phyloP scores from a whole-genome alignment of 2,888 invertebrate species.

The Lasioglossum lativentre region DNA sequence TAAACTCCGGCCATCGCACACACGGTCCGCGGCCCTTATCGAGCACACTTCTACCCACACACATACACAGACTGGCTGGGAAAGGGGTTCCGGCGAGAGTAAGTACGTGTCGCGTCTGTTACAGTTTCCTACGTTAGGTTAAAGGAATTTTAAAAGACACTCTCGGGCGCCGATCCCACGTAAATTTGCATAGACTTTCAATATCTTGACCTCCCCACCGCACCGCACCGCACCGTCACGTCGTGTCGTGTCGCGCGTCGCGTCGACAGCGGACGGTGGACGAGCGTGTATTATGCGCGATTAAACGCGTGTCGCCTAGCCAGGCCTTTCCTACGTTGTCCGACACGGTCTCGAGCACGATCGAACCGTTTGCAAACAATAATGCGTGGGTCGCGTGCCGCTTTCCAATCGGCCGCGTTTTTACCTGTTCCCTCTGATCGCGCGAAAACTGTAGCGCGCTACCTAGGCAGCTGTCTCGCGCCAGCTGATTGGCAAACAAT shows the following conservation, averaged over 20 bases:
- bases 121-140: constrained; percentile 8
- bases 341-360: constrained; percentile 6
- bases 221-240: too few relatives aligned
- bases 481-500: constrained; percentile 30
- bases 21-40: constrained; percentile 15
- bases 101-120: background rate
- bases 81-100: background rate
- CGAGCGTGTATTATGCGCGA: constrained; percentile 45
- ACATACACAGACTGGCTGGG: background rate
- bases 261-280: constrained; percentile 34
- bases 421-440: background rate
- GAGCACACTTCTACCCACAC: background rate
- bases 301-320: constrained; percentile 46
- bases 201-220: constrained; percentile 59
- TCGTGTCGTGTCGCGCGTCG: too few relatives aligned
- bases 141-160: constrained; percentile 64
- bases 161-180: constrained; percentile 68
- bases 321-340: constrained; percentile 46
- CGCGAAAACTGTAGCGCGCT: constrained; percentile 45
- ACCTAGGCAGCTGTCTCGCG: constrained; percentile 5
- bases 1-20: constrained; percentile 36
- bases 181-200: constrained; percentile 74
- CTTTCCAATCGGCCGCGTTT: constrained; percentile 33
- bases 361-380: constrained; percentile 41
- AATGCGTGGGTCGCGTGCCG: constrained; percentile 45